phyloP scores from a whole-genome alignment of 1,140 invertebrate genomes.

The Penaeus vannamei region DNA sequence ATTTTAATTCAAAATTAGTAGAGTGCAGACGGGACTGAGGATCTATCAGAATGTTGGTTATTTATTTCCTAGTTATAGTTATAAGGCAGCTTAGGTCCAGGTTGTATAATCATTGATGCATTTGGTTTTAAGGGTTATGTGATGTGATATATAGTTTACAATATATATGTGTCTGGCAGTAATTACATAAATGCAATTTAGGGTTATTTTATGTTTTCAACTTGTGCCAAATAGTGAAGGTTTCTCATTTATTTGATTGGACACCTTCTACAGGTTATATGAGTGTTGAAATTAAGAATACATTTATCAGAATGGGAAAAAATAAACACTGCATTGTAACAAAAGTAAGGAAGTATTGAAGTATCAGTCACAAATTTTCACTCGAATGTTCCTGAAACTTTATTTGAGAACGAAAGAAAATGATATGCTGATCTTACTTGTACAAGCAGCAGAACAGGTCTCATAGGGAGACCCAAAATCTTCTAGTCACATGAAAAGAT shows the following conservation, averaged over 20 bases:
- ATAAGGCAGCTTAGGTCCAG: too few relatives aligned
- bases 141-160: neutral
- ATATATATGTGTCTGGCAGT: neutral
- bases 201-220: constrained; percentile 42
- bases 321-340: too few relatives aligned
- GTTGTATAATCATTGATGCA: too few relatives aligned
- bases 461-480: constrained; percentile 49
- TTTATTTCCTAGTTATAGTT: too few relatives aligned
- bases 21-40: too few relatives aligned
- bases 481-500: constrained; percentile 57
- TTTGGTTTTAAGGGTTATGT: neutral
- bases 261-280: constrained; percentile 43
- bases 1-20: too few relatives aligned
- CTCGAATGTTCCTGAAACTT: neutral
- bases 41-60: too few relatives aligned
- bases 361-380: neutral
- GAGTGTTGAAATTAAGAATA: neutral
- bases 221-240: constrained; percentile 55
- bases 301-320: too few relatives aligned
- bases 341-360: neutral
- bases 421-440: constrained; percentile 42
- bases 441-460: constrained; percentile 61
- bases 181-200: constrained; percentile 18
- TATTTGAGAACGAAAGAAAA: neutral
- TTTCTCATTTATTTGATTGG: constrained; percentile 39